Conservation (phyloP, 2,113 vertebrate species). For the Ptychochromis oligacanthus region DNA sequence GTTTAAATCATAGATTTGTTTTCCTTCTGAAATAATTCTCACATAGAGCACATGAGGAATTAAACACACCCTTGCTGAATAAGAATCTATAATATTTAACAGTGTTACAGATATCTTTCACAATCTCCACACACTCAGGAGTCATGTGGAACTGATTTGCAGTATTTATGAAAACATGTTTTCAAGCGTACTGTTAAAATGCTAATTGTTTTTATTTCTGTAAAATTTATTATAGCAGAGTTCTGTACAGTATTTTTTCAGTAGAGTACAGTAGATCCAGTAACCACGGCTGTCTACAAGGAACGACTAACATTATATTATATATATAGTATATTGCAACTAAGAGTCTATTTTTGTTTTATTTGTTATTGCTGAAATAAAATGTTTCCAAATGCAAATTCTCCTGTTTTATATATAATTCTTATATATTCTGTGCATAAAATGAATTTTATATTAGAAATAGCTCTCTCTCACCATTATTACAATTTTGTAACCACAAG, state of each 20-base stretch:
- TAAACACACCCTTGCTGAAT: not conserved
- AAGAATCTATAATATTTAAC: not conserved
- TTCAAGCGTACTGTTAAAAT: conserved; percentile 13
- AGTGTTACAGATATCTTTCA: not conserved
- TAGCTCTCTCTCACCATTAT: not conserved
- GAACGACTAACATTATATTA: conserved; percentile 32
- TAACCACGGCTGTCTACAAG: not conserved
- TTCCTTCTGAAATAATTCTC: conserved; percentile 1
- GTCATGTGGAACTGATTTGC: not conserved
- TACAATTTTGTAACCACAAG: not conserved
- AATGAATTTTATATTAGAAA: not conserved
- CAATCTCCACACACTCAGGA: not conserved
- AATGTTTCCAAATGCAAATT: conserved; percentile 22
- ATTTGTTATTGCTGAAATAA: conserved; percentile 65
- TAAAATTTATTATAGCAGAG: conserved; percentile 26
- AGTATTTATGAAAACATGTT: conserved; percentile 62
- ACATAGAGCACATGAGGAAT: not conserved
- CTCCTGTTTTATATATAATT: no score
- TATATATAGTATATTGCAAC: conserved; percentile 56
- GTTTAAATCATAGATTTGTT: conserved; percentile 7
- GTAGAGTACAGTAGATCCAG: conserved; percentile 29
- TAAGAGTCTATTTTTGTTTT: conserved; percentile 69
- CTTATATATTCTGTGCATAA: not conserved
- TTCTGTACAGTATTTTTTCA: conserved; percentile 49
- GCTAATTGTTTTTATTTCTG: not conserved